Percentiles rank a stretch among this genome's conserved stretches.
phyloP scores from a whole-genome alignment of 2,113 vertebrate genomes.

The Pygoscelis antarcticus region DNA sequence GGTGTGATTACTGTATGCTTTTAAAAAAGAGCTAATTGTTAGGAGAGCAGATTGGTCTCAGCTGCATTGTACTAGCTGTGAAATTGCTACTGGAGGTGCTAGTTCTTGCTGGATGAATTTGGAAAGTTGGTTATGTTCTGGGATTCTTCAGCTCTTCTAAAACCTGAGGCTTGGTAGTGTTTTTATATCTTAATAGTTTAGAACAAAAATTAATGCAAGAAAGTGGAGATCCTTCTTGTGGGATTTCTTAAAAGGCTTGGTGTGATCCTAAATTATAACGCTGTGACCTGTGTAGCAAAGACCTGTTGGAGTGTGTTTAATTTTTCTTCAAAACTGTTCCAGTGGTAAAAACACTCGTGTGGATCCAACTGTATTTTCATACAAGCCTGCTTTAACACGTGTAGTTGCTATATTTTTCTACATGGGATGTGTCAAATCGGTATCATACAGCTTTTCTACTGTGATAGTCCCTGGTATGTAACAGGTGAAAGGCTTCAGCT shows the following conservation, averaged over 20 bases:
- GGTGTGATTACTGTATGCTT: neutral
- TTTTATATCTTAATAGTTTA: neutral
- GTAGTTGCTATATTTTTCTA: neutral
- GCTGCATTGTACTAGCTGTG: neutral
- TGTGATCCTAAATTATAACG: neutral
- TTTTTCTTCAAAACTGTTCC: neutral
- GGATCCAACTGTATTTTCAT: neutral
- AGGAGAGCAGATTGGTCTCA: neutral
- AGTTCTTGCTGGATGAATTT: neutral
- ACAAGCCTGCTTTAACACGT: neutral
- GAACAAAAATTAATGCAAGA: neutral
- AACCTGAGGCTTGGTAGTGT: neutral
- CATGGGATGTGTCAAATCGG: neutral
- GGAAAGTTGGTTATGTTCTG: neutral
- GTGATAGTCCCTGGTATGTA: fast-evolving
- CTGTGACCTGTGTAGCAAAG: neutral
- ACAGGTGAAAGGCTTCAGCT: neutral
- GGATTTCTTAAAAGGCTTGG: neutral
- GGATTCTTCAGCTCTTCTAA: neutral
- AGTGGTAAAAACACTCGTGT: neutral
- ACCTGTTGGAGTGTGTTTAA: neutral
- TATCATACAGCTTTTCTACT: neutral
- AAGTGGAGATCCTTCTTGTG: neutral
- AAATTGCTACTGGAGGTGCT: neutral
- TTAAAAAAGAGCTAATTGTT: neutral